Evolutionary conservation across 2,113 vertebrate genomes (phyloP).

Genomic region (Tetraodon nigroviridis): DNA sequence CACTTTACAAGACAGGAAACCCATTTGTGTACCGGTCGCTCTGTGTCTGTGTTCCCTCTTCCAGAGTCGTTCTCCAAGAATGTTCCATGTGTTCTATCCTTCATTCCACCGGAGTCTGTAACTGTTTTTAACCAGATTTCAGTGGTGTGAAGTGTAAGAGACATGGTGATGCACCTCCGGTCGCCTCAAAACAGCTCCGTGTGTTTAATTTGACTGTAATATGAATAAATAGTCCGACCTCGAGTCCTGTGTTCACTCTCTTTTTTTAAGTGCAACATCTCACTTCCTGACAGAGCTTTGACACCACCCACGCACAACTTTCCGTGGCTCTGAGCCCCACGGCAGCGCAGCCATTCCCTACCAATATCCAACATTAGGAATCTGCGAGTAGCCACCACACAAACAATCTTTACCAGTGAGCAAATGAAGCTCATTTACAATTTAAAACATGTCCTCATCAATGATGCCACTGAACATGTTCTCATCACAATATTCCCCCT

Average conservation of each 20-base stretch:
- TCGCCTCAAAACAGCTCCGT: constrained; percentile 34
- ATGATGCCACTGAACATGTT: constrained; percentile 50
- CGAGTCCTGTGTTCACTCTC: constrained; percentile 26
- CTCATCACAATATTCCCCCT: constrained; percentile 25
- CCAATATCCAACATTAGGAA: constrained; percentile 51
- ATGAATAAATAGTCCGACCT: constrained; percentile 54
- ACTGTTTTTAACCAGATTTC: constrained; percentile 92
- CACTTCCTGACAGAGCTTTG: constrained; percentile 47
- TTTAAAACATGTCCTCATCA: constrained; percentile 56
- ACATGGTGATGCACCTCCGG: constrained; percentile 73
- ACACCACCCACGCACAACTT: constrained; percentile 54
- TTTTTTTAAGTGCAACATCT: constrained; percentile 42
- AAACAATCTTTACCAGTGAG: constrained; percentile 62
- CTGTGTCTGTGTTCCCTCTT: constrained; percentile 24
- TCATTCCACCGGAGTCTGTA: constrained; percentile 99
- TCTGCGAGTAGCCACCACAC: constrained; percentile 56
- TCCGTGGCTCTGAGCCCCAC: constrained; percentile 40
- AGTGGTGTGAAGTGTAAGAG: constrained; percentile 99
- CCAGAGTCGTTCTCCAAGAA: constrained; percentile 47
- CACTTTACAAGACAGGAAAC: constrained; percentile 7
- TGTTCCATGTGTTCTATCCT: constrained; percentile 90
- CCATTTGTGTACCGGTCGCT: not conserved
- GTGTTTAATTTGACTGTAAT: not conserved
- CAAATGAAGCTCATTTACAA: constrained; percentile 65
- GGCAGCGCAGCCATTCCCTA: constrained; percentile 38